Percentiles rank a stretch among this genome's conserved stretches.
These are phyloP conservation scores for Chorisops tibialis DNA, from an alignment of 2,888 invertebrate species.

Conservation along the genomic window DNA sequence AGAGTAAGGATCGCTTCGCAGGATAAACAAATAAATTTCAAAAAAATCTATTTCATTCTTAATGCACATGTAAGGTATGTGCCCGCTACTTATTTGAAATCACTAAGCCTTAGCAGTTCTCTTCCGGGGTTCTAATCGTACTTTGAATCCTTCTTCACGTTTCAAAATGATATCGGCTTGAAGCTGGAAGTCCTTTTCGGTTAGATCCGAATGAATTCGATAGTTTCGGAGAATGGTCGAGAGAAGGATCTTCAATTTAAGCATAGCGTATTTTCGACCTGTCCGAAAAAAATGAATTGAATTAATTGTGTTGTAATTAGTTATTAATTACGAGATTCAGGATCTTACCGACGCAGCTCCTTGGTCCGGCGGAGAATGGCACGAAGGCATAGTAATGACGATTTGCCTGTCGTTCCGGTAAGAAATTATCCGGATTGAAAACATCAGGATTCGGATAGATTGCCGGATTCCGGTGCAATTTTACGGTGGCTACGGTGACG, in stretches of 20 bases:
- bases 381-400: conserved; percentile 79
- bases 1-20: too few species aligned
- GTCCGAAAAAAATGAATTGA: conserved; percentile 38
- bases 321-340: neutral
- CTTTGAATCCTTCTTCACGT: conserved; percentile 71
- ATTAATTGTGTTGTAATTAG: neutral
- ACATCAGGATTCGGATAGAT: conserved; percentile 72
- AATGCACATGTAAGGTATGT: too few species aligned
- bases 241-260: conserved; percentile 73
- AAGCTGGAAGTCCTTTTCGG: conserved; percentile 66
- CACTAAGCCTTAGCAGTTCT: conserved; percentile 30
- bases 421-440: conserved; percentile 82
- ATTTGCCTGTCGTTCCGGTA: conserved; percentile 72
- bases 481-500: conserved; percentile 63
- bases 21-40: too few species aligned
- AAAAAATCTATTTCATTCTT: too few species aligned
- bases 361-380: conserved; percentile 79
- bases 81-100: too few species aligned
- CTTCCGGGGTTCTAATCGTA: conserved; percentile 64
- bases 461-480: conserved; percentile 67
- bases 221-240: conserved; percentile 73
- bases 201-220: conserved; percentile 64
- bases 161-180: conserved; percentile 76
- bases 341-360: conserved; percentile 71
- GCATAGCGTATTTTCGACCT: conserved; percentile 78